Conservation (phyloP, 2,797 vertebrate species). For the Megaceryle alcyon region DNA sequence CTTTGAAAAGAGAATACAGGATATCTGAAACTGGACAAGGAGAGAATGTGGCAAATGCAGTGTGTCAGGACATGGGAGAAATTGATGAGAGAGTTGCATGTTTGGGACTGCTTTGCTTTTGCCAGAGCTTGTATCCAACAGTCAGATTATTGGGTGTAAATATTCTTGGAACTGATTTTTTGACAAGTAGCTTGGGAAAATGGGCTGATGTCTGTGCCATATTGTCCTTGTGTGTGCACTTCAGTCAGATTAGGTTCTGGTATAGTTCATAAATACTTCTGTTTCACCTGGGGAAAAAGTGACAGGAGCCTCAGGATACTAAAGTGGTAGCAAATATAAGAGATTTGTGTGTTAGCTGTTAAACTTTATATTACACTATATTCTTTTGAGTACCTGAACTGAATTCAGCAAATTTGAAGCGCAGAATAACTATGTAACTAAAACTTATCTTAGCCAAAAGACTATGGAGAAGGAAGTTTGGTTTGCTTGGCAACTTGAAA, state of each 20-base stretch:
- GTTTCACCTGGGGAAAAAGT: neutral
- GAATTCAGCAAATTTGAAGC: neutral
- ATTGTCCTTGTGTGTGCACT: neutral
- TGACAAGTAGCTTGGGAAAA: neutral
- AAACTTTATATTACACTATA: neutral
- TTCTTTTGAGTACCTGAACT: neutral
- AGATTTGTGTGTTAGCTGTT: neutral
- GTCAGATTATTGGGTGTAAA: neutral
- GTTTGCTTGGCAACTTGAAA: neutral
- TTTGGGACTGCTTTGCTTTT: neutral
- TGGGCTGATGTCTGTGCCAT: neutral
- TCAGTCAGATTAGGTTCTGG: neutral
- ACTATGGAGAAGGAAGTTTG: neutral
- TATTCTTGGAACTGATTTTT: neutral
- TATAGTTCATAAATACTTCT: neutral
- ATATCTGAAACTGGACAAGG: neutral
- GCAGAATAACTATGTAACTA: neutral
- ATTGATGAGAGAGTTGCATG: neutral
- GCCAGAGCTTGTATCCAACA: neutral
- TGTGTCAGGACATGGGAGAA: neutral
- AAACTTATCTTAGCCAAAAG: neutral
- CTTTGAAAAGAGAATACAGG: neutral
- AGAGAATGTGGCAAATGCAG: neutral
- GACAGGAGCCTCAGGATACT: neutral
- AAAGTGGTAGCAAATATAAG: neutral